These are phyloP conservation scores for Peucedramus taeniatus DNA, from an alignment of 2,113 vertebrate genomes.

Conservation along the genomic window DNA sequence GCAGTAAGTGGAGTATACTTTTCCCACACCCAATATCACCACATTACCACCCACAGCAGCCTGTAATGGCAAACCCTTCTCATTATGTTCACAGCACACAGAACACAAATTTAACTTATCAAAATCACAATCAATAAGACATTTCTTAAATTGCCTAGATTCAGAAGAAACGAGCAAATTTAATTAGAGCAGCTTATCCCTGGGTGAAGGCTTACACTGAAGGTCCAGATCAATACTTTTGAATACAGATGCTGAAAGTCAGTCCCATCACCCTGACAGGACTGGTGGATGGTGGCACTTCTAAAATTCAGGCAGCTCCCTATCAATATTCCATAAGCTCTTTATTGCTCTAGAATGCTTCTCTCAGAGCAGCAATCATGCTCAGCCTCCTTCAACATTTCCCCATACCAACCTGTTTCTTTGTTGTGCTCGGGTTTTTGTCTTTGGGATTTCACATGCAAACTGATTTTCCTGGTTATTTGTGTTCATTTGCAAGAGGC, in stretches of 20 bases:
- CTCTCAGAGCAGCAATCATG: not conserved
- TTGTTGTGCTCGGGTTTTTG: not conserved
- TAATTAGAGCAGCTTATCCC: not conserved
- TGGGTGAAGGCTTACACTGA: not conserved
- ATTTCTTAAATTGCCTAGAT: not conserved
- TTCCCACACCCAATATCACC: not conserved
- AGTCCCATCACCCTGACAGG: not conserved
- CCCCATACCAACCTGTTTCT: not conserved
- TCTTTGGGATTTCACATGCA: not conserved
- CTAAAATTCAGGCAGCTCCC: not conserved
- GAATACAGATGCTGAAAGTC: not conserved
- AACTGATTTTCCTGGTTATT: not conserved
- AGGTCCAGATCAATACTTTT: not conserved
- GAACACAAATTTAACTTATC: not conserved
- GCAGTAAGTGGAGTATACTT: not conserved
- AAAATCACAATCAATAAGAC: not conserved
- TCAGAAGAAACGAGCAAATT: not conserved
- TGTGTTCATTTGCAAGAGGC: not conserved
- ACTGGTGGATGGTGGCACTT: not conserved
- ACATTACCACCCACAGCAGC: not conserved
- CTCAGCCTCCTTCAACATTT: not conserved
- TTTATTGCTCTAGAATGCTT: not conserved
- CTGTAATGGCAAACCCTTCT: not conserved
- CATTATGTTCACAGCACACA: not conserved
- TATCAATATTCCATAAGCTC: not conserved